These are phyloP conservation scores for Aplochiton taeniatus DNA, from an alignment of 2,797 vertebrate genomes.

Conservation along the genomic window DNA sequence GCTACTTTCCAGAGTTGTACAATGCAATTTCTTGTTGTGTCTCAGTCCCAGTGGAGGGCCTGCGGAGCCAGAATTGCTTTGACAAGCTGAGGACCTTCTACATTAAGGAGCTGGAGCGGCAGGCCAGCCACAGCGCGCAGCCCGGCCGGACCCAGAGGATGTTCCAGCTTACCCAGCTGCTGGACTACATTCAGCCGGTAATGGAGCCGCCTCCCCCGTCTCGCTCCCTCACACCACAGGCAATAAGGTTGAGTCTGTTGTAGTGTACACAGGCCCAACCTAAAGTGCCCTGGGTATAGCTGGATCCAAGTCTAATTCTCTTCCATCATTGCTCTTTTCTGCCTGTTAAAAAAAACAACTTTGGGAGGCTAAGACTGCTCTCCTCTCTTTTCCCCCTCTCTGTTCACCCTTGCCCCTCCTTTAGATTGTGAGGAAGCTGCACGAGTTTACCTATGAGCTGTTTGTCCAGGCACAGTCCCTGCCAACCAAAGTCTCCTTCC, in stretches of 20 bases:
- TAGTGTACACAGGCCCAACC: too few species aligned
- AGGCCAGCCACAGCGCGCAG: constrained; percentile 87
- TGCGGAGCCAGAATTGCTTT: constrained; percentile 92
- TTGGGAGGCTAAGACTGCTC: neutral
- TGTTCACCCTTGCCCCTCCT: constrained; percentile 2
- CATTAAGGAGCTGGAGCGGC: constrained; percentile 93
- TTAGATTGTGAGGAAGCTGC: constrained; percentile 90
- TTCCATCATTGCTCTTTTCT: too few species aligned
- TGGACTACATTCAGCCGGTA: constrained; percentile 94
- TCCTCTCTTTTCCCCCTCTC: too few species aligned
- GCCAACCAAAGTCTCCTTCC: constrained; percentile 84
- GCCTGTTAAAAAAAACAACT: too few species aligned
- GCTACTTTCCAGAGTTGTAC: too few species aligned
- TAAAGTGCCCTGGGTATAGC: too few species aligned
- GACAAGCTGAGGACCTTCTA: constrained; percentile 95
- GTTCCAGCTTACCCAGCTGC: constrained; percentile 93
- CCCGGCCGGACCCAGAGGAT: constrained; percentile 85
- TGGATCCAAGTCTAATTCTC: too few species aligned
- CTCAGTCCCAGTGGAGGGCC: constrained; percentile 91
- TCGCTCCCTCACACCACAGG: too few species aligned
- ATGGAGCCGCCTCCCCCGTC: constrained; percentile 36
- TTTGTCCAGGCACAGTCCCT: constrained; percentile 88
- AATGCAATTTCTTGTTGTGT: constrained; percentile 25
- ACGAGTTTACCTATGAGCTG: constrained; percentile 95
- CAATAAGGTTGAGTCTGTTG: too few species aligned